Conservation (phyloP, 2,113 vertebrate species). For the Vidua macroura region DNA sequence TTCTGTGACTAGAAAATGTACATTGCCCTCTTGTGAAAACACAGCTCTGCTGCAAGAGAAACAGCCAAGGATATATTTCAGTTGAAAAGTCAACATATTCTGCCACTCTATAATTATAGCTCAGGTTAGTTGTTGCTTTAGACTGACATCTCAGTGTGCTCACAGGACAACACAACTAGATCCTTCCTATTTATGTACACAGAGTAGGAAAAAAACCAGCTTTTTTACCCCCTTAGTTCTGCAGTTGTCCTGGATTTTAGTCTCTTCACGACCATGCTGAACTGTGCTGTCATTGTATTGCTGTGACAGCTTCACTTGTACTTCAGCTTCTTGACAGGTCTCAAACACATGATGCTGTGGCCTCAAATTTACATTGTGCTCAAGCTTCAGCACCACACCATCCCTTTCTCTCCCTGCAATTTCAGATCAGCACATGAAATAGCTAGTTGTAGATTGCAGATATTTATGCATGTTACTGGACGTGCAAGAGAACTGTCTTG, state of each 20-base stretch:
- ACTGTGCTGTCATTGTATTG: not conserved
- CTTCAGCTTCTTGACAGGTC: conserved; percentile 5
- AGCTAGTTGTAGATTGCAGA: not conserved
- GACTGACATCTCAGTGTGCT: not conserved
- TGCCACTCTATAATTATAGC: not conserved
- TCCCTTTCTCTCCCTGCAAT: not conserved
- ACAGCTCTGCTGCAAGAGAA: not conserved
- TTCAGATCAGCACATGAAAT: not conserved
- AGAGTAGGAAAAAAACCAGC: not conserved
- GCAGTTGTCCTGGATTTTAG: not conserved
- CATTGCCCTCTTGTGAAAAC: conserved; percentile 16
- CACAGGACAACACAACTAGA: not conserved
- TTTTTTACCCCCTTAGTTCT: not conserved
- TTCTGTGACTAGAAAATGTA: not conserved
- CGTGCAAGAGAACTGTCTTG: not conserved
- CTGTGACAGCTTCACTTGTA: conserved; percentile 6
- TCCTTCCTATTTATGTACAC: not conserved
- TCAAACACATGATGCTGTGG: not conserved
- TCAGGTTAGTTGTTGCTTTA: not conserved
- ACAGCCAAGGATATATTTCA: not conserved
- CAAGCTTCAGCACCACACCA: not conserved
- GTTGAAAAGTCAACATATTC: conserved; percentile 1
- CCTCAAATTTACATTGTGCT: not conserved
- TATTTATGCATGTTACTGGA: not conserved
- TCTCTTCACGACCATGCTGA: not conserved